phyloP scores from a whole-genome alignment of 1,140 invertebrate genomes.

The Drosophila parabipectinata region DNA sequence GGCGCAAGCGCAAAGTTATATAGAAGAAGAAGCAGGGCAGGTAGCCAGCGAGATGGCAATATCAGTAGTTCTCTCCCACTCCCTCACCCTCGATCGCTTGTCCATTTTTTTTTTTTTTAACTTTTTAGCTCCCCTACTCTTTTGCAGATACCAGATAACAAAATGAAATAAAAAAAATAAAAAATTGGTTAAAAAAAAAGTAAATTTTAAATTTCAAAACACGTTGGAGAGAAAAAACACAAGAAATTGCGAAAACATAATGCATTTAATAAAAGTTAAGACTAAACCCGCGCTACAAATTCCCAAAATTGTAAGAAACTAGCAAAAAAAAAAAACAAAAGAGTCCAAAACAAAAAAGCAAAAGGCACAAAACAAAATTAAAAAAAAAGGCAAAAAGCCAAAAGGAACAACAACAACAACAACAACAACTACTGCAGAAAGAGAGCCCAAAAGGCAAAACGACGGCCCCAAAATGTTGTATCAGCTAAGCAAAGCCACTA shows the following conservation, averaged over 20 bases:
- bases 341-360: constrained; percentile 23
- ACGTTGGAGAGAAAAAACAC: background rate
- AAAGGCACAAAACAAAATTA: constrained; percentile 25
- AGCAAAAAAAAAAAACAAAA: constrained; percentile 31
- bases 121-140: background rate
- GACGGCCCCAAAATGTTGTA: constrained; percentile 74
- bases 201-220: constrained; percentile 16
- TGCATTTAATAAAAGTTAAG: constrained; percentile 73
- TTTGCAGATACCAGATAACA: constrained; percentile 15
- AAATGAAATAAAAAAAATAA: background rate
- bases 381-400: constrained; percentile 2
- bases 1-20: constrained; percentile 20
- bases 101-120: constrained; percentile 8
- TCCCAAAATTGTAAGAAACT: constrained; percentile 67
- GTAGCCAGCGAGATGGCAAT: constrained; percentile 14
- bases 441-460: constrained; percentile 32
- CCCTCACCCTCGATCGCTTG: constrained; percentile 2
- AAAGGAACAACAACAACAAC: constrained; percentile 6
- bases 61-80: constrained; percentile 1
- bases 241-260: constrained; percentile 50
- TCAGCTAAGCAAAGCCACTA: constrained; percentile 73
- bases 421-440: background rate
- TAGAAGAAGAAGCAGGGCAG: constrained; percentile 10
- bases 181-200: background rate
- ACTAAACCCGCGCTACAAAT: constrained; percentile 65